Evolutionary conservation across 2,888 invertebrate species (phyloP), one percentile per base, ranked within the genome.

Genomic region (Sialis fuliginosa): DNA sequence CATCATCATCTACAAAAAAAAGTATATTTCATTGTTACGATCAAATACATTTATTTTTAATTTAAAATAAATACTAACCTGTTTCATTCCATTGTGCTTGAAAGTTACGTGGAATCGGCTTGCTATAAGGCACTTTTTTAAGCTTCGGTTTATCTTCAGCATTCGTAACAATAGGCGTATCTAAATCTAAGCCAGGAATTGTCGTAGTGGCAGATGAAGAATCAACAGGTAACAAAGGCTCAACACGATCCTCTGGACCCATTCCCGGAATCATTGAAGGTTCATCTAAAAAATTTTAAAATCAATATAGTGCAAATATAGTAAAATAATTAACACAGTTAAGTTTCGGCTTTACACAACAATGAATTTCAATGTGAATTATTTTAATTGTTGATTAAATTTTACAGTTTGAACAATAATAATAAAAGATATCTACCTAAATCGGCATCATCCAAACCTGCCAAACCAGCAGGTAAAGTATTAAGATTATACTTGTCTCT

Each of bases 401-500:
- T 10, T 33, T 33, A 13, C 39, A 7, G 2, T 39, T 9, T 33
- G 22, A 48, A 10, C 41, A 39, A 39, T 35, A 6, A 12, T 37
- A 22, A 33, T 10, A 6, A 12, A 10, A 40, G 33, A 46, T 46
- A 50, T 56, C 56, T 64, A 72, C 77, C 79, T 51, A 79, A 71
- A 63, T 81, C 81, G 51, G 77, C 71, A 55, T 82, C 81, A 54
- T 81, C 81, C 45, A 79, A 56, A 1, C 79, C 79, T n/a, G 76
- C 74, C 50, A 76, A 72, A 49, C 90, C 89, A 44, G 85, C 82
- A 13, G 92, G 90, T 49, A 92, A 67, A 9, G 88, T 91, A 61
- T 95, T 95, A 51, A 95, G 71, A 65, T 95, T 93, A 65, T 96
- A 97, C 67, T 95, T 93, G 64, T 98, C 98, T 60, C 95, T 79